phyloP scores from a whole-genome alignment of 2,797 vertebrate genomes.

The Dendrocincla fuliginosa region DNA sequence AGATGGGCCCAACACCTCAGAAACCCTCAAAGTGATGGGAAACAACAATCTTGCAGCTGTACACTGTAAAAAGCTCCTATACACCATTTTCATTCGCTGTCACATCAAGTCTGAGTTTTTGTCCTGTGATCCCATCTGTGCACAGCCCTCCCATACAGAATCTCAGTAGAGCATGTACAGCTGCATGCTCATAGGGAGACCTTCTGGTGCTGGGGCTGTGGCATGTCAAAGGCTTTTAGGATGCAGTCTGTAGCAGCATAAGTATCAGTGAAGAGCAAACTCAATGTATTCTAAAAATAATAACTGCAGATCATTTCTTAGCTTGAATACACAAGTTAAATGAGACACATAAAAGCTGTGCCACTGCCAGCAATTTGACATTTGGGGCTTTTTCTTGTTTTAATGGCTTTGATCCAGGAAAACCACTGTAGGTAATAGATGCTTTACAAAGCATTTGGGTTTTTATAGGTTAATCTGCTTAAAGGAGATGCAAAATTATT shows the following conservation, averaged over 20 bases:
- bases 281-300: not conserved
- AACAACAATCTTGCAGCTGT: not conserved
- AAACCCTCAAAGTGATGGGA: not conserved
- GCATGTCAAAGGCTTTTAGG: not conserved
- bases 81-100: rapidly evolving
- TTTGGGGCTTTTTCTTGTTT: not conserved
- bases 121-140: not conserved
- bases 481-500: conserved; percentile 51
- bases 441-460: not conserved
- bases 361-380: not conserved
- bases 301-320: not conserved
- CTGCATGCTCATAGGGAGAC: rapidly evolving
- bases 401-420: not conserved
- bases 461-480: conserved; percentile 40
- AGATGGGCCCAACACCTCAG: not conserved
- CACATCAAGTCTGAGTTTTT: not conserved
- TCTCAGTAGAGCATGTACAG: not conserved
- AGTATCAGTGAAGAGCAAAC: not conserved
- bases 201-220: not conserved
- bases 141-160: not conserved
- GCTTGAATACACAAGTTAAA: not conserved
- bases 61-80: not conserved
- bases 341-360: not conserved
- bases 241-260: not conserved
- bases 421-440: not conserved